Conservation (phyloP, 2,797 vertebrate species). For the Pantherophis alleghaniensis region DNA sequence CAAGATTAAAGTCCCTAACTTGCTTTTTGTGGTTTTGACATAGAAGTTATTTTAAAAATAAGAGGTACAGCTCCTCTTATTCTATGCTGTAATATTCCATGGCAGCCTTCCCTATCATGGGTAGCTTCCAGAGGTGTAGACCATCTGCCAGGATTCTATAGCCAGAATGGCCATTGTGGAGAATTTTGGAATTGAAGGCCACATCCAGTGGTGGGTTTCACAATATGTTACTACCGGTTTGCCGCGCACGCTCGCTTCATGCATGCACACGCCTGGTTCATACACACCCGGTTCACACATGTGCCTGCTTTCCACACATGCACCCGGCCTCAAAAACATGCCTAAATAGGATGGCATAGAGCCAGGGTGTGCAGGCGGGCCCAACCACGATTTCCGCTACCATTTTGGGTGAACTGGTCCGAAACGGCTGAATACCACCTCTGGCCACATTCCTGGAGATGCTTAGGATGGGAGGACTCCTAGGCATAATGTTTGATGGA, state of each 20-base stretch:
- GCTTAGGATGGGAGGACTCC: not conserved
- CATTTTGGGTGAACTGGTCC: too few relatives aligned
- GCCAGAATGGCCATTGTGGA: not conserved
- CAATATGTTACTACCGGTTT: too few relatives aligned
- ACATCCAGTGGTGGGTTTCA: not conserved
- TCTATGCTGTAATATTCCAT: not conserved
- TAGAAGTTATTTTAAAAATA: not conserved
- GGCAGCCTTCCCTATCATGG: not conserved
- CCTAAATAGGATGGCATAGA: too few relatives aligned
- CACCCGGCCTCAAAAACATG: too few relatives aligned
- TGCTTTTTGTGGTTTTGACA: not conserved
- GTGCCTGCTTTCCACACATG: too few relatives aligned
- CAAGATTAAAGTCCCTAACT: not conserved
- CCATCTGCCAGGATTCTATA: not conserved
- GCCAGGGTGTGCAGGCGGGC: too few relatives aligned
- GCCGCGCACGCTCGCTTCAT: too few relatives aligned
- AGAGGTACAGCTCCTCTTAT: not conserved
- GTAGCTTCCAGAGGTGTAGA: not conserved
- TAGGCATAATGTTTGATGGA: not conserved
- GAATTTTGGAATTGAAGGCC: not conserved
- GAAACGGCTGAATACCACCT: too few relatives aligned
- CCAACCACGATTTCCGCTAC: too few relatives aligned
- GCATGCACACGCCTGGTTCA: too few relatives aligned
- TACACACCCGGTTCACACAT: too few relatives aligned
- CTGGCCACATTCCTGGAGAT: not conserved